Evolutionary conservation across 2,888 invertebrate genomes (phyloP), one percentile per base, ranked within the genome.

Genomic region (Rotaria magnacalcarata): DNA sequence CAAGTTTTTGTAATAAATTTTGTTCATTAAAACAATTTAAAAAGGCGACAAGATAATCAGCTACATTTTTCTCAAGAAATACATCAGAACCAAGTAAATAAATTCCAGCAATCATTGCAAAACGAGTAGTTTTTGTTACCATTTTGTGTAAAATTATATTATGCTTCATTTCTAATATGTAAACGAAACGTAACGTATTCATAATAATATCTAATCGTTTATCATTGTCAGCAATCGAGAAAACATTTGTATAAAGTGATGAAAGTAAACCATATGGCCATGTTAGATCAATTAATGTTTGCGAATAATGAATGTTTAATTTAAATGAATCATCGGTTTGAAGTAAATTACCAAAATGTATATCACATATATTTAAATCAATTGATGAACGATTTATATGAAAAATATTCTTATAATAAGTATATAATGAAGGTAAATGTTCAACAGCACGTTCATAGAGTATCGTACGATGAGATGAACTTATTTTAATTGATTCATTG

Each of bases 241-340:
- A 24, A 47, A 47, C 80, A 47, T 47, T 80, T 7, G 80, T 47
- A 80, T 80, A 80, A 24, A 47, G 14, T n/a, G 80, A 80, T 47
- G 80, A 47, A n/a, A 80, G 47, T 4, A 80, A 80, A 80, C 80
- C 80, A 47, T 80, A 80, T n/a, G 47, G 47, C 80, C 80, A 80
- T 47, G 43, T 80, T 47, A 4, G 11, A 47, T 80, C 80, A 43
- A 80, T 43, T 47, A 80, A 80, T n/a, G 47, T 80, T 47, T 80
- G 0, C 8, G 80, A 47, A 80, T 80, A 67, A 41, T 67, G 67
- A 14, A 67, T 67, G 19, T 67, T 67, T 27, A 67, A 34, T 67
- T 67, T 67, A 19, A 67, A 67, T 67, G 10, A 67, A 34, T 67
- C 67, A 41, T 67, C 67, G 0, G 6, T 34, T 34, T 67, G 67